A percentile compares a stretch with the other conserved stretches of the same genome.
Evolutionary conservation across 2,797 vertebrate species (phyloP).

Genomic region (Eurystomus glaucurus): DNA sequence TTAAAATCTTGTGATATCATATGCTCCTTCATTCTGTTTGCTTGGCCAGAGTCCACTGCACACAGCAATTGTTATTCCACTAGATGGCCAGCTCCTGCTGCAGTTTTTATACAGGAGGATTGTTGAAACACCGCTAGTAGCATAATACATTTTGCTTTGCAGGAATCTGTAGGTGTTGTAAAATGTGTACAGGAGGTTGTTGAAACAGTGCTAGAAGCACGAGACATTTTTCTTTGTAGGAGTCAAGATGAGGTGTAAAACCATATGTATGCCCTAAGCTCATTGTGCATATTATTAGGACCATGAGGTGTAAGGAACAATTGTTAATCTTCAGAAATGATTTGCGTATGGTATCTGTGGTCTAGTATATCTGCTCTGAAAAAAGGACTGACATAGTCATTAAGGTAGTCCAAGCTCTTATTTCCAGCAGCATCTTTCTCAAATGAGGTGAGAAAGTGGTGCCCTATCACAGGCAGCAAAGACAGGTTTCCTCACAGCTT

Average conservation of each 20-base stretch:
- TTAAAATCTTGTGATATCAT: neutral
- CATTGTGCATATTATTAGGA: accelerated
- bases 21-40: neutral
- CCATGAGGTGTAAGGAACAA: neutral
- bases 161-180: neutral
- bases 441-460: neutral
- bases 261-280: accelerated
- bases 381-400: neutral
- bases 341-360: neutral
- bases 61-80: neutral
- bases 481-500: neutral
- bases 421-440: neutral
- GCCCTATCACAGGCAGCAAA: neutral
- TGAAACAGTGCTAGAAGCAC: neutral
- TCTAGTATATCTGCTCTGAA: neutral
- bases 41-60: neutral
- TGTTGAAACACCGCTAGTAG: neutral
- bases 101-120: neutral
- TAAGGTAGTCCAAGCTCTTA: neutral
- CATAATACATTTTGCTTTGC: neutral
- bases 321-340: neutral
- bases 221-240: neutral
- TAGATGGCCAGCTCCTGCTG: neutral
- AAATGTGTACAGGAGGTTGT: neutral
- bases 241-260: neutral